Evolutionary conservation across 2,888 invertebrate genomes (phyloP).

Genomic region (Drosophila vallismaia): DNA sequence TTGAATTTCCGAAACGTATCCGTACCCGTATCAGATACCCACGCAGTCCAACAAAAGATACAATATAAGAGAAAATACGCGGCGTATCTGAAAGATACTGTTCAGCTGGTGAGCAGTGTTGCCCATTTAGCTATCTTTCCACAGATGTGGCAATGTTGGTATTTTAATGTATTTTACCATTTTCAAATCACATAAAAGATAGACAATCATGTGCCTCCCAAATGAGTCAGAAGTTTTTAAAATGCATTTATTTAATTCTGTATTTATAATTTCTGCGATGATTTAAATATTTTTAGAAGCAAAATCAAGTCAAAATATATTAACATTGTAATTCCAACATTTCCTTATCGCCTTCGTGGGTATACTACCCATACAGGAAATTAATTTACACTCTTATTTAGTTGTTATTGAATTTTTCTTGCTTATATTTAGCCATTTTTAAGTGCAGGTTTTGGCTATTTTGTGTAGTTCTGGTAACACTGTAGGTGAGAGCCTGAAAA

Average conservation of each 20-base stretch:
- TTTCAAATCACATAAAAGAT: too few relatives aligned
- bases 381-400: background rate
- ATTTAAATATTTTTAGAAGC: too few relatives aligned
- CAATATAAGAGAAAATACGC: background rate
- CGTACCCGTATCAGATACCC: constrained; percentile 8
- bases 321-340: too few relatives aligned
- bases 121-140: background rate
- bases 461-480: background rate
- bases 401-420: background rate
- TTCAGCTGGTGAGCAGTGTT: background rate
- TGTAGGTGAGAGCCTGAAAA: background rate
- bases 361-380: too few relatives aligned
- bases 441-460: background rate
- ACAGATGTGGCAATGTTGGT: background rate
- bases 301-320: too few relatives aligned
- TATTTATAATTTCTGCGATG: too few relatives aligned
- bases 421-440: background rate
- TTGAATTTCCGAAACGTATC: constrained; percentile 7
- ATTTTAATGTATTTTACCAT: background rate
- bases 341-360: too few relatives aligned
- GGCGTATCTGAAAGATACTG: background rate
- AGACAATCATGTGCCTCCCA: too few relatives aligned
- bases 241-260: too few relatives aligned
- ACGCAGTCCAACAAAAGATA: constrained; percentile 4
- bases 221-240: too few relatives aligned